Evolutionary conservation across 1,140 invertebrate genomes (phyloP).

Genomic region (Procambarus clarkii): DNA sequence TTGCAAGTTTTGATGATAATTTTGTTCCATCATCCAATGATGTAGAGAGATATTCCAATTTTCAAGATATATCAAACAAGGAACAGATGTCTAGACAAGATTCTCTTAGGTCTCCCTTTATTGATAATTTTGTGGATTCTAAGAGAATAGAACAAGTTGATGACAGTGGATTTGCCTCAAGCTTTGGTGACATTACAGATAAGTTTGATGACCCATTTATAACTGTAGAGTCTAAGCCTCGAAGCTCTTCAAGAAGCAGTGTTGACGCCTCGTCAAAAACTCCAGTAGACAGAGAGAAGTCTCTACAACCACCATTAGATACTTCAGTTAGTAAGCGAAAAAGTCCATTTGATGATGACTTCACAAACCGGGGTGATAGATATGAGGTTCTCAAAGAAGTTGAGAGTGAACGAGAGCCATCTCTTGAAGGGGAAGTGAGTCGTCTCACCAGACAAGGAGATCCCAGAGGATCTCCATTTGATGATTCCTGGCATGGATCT

Average conservation of each 20-base stretch:
- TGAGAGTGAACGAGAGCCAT: conserved; percentile 69
- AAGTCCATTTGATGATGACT: conserved; percentile 72
- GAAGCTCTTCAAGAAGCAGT: conserved; percentile 50
- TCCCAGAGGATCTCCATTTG: conserved; percentile 62
- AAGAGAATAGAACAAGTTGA: conserved; percentile 48
- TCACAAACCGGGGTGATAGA: conserved; percentile 62
- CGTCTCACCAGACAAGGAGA: conserved; percentile 55
- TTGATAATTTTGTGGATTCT: conserved; percentile 66
- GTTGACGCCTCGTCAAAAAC: conserved; percentile 27
- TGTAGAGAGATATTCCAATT: conserved; percentile 48
- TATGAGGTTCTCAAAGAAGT: conserved; percentile 71
- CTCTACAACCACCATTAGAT: conserved; percentile 59
- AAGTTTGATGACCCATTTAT: conserved; percentile 70
- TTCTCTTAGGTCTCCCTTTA: conserved; percentile 67
- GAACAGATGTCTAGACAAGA: conserved; percentile 30
- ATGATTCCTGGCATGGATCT: conserved; percentile 70
- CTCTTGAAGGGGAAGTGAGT: conserved; percentile 69
- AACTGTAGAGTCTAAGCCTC: conserved; percentile 50
- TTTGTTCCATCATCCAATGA: conserved; percentile 64
- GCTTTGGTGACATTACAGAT: conserved; percentile 50
- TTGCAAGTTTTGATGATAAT: conserved; percentile 70
- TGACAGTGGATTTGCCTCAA: conserved; percentile 62
- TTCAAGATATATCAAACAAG: conserved; percentile 34
- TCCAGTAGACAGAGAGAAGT: conserved; percentile 38
- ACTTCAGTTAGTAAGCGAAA: conserved; percentile 49